These are phyloP conservation scores for Drosophila serrata DNA, from an alignment of 1,140 invertebrate genomes.

Conservation along the genomic window DNA sequence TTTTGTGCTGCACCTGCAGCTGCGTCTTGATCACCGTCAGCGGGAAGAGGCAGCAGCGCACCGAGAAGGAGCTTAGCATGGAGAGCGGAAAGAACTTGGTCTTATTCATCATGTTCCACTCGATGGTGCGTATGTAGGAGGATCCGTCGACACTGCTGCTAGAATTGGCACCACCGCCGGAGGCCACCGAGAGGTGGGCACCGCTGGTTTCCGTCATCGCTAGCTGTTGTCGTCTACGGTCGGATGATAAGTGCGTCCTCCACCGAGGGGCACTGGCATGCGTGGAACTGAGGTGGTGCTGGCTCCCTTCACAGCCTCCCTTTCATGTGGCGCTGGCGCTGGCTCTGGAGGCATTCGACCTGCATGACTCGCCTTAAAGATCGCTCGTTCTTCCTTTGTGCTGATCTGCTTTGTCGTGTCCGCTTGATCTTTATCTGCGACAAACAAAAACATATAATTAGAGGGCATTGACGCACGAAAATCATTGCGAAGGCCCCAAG, in stretches of 20 bases:
- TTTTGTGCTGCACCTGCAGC: constrained; percentile 95
- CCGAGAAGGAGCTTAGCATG: constrained; percentile 93
- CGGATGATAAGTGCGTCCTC: constrained; percentile 51
- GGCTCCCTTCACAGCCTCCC: constrained; percentile 58
- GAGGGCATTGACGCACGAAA: constrained; percentile 53
- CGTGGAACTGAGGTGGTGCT: constrained; percentile 31
- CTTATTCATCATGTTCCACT: constrained; percentile 99
- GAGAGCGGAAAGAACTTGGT: constrained; percentile 96
- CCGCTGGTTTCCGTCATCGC: constrained; percentile 63
- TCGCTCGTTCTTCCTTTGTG: constrained; percentile 24
- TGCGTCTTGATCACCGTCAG: constrained; percentile 98
- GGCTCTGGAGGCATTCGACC: constrained; percentile 48
- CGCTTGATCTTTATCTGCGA: constrained; percentile 31
- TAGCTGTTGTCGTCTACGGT: constrained; percentile 33
- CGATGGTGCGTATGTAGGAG: constrained; percentile 93
- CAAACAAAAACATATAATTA: constrained; percentile 20
- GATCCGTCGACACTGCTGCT: constrained; percentile 59
- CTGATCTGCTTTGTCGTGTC: constrained; percentile 2
- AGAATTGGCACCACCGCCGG: constrained; percentile 34
- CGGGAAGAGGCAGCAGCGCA: constrained; percentile 96
- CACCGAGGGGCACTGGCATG: constrained; percentile 51
- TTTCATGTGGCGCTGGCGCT: constrained; percentile 14
- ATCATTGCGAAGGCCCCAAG: constrained; percentile 55
- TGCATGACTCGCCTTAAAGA: constrained; percentile 46
- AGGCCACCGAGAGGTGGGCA: constrained; percentile 47